Conservation (phyloP, 2,113 vertebrate species). For the Tetrax tetrax region DNA sequence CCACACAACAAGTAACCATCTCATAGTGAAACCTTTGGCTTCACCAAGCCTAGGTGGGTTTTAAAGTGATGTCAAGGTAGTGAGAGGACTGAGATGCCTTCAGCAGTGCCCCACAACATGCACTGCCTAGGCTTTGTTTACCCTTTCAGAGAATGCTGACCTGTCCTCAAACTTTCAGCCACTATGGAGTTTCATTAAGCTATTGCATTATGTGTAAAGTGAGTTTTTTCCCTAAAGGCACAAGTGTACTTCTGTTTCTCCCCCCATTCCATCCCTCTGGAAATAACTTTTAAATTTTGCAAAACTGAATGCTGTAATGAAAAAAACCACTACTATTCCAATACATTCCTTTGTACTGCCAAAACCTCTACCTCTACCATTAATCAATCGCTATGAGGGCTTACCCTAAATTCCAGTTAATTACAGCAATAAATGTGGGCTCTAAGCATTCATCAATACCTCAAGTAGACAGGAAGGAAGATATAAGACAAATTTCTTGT, state of each 20-base stretch:
- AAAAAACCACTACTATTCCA: not conserved
- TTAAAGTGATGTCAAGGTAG: accelerated
- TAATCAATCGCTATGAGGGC: accelerated
- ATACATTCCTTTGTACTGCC: not conserved
- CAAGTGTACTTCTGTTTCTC: not conserved
- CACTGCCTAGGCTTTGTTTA: not conserved
- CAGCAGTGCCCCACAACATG: not conserved
- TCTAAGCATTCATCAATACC: not conserved
- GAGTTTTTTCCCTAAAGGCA: not conserved
- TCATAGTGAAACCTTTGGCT: not conserved
- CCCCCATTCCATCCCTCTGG: not conserved
- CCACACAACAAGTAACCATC: not conserved
- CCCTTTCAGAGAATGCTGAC: not conserved
- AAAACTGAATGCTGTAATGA: not conserved
- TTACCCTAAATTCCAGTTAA: not conserved
- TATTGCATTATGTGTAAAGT: not conserved
- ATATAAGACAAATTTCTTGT: not conserved
- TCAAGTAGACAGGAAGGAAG: not conserved
- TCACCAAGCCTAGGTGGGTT: not conserved
- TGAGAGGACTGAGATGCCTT: not conserved
- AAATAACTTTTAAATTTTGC: not conserved
- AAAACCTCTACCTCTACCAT: not conserved
- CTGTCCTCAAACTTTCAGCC: not conserved
- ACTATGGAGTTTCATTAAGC: not conserved
- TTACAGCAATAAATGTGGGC: not conserved